Evolutionary conservation across 2,888 invertebrate species (phyloP).

Genomic region (Apomyelois bistriatella): DNA sequence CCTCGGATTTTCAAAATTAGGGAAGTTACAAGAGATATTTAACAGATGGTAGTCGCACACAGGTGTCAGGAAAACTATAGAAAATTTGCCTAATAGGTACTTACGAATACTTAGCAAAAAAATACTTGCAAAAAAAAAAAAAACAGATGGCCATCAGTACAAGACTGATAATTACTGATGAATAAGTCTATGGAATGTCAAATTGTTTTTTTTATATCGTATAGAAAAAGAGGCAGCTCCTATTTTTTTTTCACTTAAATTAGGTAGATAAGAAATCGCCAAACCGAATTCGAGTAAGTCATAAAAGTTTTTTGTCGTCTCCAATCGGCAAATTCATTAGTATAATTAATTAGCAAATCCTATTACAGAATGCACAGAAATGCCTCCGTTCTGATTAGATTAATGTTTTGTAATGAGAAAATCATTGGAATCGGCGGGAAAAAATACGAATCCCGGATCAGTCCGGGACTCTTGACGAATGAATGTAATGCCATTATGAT

Average conservation of each 20-base stretch:
- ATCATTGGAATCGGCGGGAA: conserved; percentile 49
- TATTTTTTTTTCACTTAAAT: too few relatives aligned
- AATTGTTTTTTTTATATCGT: too few relatives aligned
- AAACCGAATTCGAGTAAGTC: conserved; percentile 3
- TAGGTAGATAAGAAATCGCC: background rate
- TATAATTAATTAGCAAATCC: conserved; percentile 36
- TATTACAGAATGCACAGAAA: conserved; percentile 44
- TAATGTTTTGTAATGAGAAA: conserved; percentile 60
- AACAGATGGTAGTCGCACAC: too few relatives aligned
- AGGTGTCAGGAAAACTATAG: too few relatives aligned
- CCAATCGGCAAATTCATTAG: conserved; percentile 27
- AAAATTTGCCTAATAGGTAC: too few relatives aligned
- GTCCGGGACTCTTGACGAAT: conserved; percentile 71
- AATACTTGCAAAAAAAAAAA: too few relatives aligned
- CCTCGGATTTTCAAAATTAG: background rate
- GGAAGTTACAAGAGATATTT: background rate
- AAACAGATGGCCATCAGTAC: background rate
- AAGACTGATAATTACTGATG: too few relatives aligned
- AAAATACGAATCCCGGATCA: conserved; percentile 53
- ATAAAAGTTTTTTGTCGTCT: background rate
- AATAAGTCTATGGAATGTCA: too few relatives aligned
- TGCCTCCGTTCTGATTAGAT: conserved; percentile 48
- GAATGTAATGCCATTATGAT: conserved; percentile 78
- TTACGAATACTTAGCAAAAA: too few relatives aligned
- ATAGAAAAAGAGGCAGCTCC: too few relatives aligned